phyloP scores from a whole-genome alignment of 2,797 vertebrate species.

The Halcyon badia region DNA sequence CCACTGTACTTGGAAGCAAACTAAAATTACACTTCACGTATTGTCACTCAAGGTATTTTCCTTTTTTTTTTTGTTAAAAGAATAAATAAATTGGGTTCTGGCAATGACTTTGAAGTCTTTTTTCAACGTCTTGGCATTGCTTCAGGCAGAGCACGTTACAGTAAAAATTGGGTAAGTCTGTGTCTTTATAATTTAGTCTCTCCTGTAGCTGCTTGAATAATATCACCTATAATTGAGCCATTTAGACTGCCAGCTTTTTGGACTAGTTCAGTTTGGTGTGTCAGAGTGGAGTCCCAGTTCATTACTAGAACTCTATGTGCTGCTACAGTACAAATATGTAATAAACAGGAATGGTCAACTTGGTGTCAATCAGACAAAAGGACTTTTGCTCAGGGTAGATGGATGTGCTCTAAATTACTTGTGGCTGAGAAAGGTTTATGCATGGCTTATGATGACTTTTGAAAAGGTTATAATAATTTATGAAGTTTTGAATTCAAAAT shows the following conservation, averaged over 20 bases:
- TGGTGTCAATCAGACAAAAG: background rate
- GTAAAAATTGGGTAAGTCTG: slow-evolving; percentile 89
- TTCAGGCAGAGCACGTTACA: slow-evolving; percentile 93
- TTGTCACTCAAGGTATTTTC: slow-evolving; percentile 26
- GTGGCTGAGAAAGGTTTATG: background rate
- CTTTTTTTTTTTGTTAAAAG: slow-evolving; percentile 73
- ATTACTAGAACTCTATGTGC: background rate
- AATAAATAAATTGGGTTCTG: slow-evolving; percentile 95
- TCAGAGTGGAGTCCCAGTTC: background rate
- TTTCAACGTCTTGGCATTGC: slow-evolving; percentile 95
- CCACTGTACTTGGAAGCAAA: background rate
- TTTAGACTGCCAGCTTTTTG: background rate
- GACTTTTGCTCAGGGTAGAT: background rate
- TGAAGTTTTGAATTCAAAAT: background rate
- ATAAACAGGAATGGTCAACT: background rate
- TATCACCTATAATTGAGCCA: background rate
- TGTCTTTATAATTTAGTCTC: background rate
- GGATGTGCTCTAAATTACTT: background rate
- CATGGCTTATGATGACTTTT: background rate
- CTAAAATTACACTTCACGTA: background rate
- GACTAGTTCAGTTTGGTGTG: background rate
- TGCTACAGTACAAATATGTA: background rate
- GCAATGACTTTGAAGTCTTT: slow-evolving; percentile 97
- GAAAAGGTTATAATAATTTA: background rate
- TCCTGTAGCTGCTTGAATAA: background rate